Evolutionary conservation across 2,113 vertebrate genomes (phyloP).

Genomic region (Tympanuchus pallidicinctus): DNA sequence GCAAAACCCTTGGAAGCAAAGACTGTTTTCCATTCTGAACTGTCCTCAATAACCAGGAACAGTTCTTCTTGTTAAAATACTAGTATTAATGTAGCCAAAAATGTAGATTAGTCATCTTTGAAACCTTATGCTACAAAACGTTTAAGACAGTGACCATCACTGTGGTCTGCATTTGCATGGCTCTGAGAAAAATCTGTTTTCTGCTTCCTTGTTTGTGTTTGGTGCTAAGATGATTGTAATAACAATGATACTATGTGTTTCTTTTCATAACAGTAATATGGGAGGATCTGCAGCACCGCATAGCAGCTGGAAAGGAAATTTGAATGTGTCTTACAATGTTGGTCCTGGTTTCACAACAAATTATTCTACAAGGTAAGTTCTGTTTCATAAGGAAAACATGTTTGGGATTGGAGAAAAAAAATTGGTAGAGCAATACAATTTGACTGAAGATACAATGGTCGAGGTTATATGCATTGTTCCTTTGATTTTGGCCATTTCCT

Average conservation of each 20-base stretch:
- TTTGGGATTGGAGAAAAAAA: neutral
- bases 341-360: slow-evolving; percentile 87
- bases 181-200: neutral
- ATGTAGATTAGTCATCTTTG: neutral
- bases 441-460: neutral
- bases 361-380: slow-evolving; percentile 82
- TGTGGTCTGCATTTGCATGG: neutral
- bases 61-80: neutral
- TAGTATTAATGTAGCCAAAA: neutral
- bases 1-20: neutral
- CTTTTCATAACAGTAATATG: slow-evolving; percentile 85
- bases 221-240: neutral
- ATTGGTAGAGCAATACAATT: neutral
- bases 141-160: neutral
- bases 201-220: neutral
- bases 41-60: neutral
- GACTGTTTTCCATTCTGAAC: neutral
- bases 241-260: neutral
- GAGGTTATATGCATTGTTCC: neutral
- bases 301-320: slow-evolving; percentile 88
- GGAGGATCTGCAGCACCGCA: slow-evolving; percentile 83
- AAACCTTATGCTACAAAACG: neutral
- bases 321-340: slow-evolving; percentile 88
- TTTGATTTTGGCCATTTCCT: neutral
- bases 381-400: neutral